A percentile compares a stretch with the other conserved stretches of the same genome.
Evolutionary conservation across 2,113 vertebrate genomes (phyloP).

Genomic region (Sardina pilchardus): DNA sequence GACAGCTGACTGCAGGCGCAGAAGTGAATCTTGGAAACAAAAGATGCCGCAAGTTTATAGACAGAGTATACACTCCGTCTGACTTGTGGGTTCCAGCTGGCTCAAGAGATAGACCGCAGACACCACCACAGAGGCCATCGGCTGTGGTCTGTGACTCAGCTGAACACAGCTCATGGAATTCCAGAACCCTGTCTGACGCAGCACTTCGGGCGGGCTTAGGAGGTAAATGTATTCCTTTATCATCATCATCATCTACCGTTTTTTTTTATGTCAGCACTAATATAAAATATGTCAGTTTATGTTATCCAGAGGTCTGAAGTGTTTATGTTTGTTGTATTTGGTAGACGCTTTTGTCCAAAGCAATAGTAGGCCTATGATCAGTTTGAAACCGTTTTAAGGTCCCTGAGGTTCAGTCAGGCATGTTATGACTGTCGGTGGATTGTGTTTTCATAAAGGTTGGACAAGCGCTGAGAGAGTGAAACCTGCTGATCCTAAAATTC

Average conservation of each 20-base stretch:
- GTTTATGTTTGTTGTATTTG: background rate
- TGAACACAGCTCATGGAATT: conserved; percentile 64
- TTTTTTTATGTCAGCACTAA: background rate
- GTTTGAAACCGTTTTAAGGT: background rate
- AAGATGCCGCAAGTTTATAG: conserved; percentile 56
- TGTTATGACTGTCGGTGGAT: background rate
- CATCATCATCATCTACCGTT: too few relatives aligned
- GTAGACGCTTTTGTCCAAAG: too few relatives aligned
- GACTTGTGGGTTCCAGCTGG: conserved; percentile 40
- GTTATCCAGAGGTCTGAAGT: background rate
- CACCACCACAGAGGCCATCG: conserved; percentile 34
- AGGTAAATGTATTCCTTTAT: conserved; percentile 59
- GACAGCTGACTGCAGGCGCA: conserved; percentile 68
- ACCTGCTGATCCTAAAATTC: conserved; percentile 21
- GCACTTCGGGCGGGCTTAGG: conserved; percentile 58
- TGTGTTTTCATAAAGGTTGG: conserved; percentile 58
- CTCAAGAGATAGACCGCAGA: conserved; percentile 48
- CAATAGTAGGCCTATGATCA: too few relatives aligned
- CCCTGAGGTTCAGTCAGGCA: background rate
- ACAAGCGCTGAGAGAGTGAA: conserved; percentile 54
- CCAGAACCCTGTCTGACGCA: conserved; percentile 59
- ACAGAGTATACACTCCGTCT: conserved; percentile 50
- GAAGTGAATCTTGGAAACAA: conserved; percentile 53
- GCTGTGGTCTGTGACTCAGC: conserved; percentile 48
- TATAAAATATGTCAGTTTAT: background rate